Conservation (phyloP, 1,140 invertebrate genomes). For the Spodoptera frugiperda region DNA sequence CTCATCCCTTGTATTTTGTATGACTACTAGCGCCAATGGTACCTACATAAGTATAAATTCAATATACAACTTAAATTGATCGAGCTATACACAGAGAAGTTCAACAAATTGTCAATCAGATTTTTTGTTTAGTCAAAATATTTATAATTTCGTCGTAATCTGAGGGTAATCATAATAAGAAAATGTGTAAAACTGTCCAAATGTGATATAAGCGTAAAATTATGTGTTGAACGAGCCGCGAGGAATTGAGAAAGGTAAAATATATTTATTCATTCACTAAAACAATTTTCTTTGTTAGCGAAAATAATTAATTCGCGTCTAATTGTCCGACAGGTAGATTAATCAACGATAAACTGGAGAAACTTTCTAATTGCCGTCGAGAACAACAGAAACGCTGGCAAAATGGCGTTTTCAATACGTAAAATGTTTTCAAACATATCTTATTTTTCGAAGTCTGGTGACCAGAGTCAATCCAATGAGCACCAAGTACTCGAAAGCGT, state of each 20-base stretch:
- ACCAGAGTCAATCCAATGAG: conserved; percentile 32
- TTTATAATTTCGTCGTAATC: conserved; percentile 21
- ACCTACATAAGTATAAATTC: no score
- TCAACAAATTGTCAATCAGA: conserved; percentile 18
- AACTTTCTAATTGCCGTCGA: background rate
- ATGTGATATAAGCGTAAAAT: conserved; percentile 7
- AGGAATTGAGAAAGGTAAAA: conserved; percentile 12
- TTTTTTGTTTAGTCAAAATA: conserved; percentile 34
- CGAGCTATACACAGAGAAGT: conserved; percentile 20
- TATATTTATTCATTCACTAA: background rate
- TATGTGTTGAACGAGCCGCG: conserved; percentile 1
- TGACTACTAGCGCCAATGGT: background rate
- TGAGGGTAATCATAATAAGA: conserved; percentile 31
- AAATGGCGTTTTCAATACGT: conserved; percentile 79
- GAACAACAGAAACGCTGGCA: background rate
- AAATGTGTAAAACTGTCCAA: background rate
- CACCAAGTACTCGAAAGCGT: background rate
- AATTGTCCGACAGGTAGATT: conserved; percentile 32
- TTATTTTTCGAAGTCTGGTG: conserved; percentile 75
- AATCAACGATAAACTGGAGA: conserved; percentile 11
- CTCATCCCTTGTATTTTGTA: background rate
- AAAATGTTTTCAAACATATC: conserved; percentile 79
- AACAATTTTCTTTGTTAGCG: conserved; percentile 8
- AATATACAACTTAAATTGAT: conserved; percentile 7
- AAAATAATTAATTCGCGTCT: background rate